Evolutionary conservation across 2,797 vertebrate genomes (phyloP), one percentile per base, ranked within the genome.

Genomic region (Semotilus atromaculatus): DNA sequence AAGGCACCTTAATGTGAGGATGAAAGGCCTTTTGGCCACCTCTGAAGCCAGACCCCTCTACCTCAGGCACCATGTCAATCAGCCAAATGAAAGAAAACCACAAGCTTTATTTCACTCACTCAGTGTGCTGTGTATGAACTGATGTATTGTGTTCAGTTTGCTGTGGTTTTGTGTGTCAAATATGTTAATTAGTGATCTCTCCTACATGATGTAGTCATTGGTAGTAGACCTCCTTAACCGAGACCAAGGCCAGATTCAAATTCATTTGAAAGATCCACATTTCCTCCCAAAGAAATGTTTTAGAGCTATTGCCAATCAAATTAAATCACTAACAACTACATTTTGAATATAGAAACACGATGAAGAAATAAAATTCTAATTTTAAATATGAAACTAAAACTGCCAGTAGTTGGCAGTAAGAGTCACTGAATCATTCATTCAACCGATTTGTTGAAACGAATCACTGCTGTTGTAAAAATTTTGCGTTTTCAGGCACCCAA

Each of bases 1-100:
- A 85, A 76, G 75, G 70, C 60, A 67, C 70, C 66, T 84, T 86
- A 75, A 85, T 80, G 75, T 82, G 82, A 75, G 75, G 70, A 84
- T 86, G n/a, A 86, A 88, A 84, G 68, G 68, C 62, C 68, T 72
- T 74, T 82, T 71, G 60, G 71, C 34, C 77, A 87, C 74, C 58
- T 72, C 74, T 76, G 48, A 68, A 71, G 53, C 60, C 62, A 48
- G 31, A 79, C 51, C 21, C 58, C 82, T 70, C 31, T 71, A 51
- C 26, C 71, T 71, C 74, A 64, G 62, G 70, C 18, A 55, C 55
- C 48, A 60, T 48, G 75, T 85, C 77, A 85, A 48, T 83, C 87
- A 81, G 60, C 77, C 43, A 21, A 31, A 58, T 79, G 60, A 79
- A 40, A n/a, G 73, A 55, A 80, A 80, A 62, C 26, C 11, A 48